Evolutionary conservation across 1,140 invertebrate genomes (phyloP).

Genomic region (Ruditapes philippinarum): DNA sequence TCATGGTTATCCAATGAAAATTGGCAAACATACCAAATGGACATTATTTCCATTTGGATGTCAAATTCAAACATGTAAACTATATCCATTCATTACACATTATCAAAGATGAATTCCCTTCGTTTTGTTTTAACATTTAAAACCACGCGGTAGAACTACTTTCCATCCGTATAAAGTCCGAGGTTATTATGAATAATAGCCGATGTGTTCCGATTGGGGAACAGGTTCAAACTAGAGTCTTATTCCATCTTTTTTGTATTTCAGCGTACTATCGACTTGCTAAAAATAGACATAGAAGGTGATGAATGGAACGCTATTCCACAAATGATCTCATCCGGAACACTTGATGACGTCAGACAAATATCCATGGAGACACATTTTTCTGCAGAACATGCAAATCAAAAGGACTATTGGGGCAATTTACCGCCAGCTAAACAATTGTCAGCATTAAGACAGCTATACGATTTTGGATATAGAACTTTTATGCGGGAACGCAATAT

Average conservation of each 20-base stretch:
- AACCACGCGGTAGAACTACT: too few relatives aligned
- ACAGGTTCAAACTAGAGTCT: too few relatives aligned
- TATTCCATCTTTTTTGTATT: too few relatives aligned
- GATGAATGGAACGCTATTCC: conserved; percentile 64
- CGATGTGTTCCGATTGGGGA: too few relatives aligned
- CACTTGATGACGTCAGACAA: conserved; percentile 59
- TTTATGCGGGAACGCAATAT: conserved; percentile 54
- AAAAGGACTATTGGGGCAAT: conserved; percentile 11
- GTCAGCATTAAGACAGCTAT: conserved; percentile 24
- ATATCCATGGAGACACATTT: conserved; percentile 63
- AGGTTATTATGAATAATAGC: too few relatives aligned
- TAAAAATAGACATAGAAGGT: conserved; percentile 72
- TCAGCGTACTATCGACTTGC: conserved; percentile 65
- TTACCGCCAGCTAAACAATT: background rate
- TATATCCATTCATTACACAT: background rate
- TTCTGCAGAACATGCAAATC: background rate
- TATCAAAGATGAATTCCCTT: background rate
- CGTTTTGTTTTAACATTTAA: too few relatives aligned
- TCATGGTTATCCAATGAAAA: too few relatives aligned
- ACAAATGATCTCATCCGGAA: conserved; percentile 61
- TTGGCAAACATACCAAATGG: too few relatives aligned
- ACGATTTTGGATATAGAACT: conserved; percentile 43
- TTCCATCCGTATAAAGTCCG: too few relatives aligned
- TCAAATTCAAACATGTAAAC: background rate
- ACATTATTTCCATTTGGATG: too few relatives aligned